Conservation (phyloP, 2,113 vertebrate genomes). For the Acrocephalus kingi region DNA sequence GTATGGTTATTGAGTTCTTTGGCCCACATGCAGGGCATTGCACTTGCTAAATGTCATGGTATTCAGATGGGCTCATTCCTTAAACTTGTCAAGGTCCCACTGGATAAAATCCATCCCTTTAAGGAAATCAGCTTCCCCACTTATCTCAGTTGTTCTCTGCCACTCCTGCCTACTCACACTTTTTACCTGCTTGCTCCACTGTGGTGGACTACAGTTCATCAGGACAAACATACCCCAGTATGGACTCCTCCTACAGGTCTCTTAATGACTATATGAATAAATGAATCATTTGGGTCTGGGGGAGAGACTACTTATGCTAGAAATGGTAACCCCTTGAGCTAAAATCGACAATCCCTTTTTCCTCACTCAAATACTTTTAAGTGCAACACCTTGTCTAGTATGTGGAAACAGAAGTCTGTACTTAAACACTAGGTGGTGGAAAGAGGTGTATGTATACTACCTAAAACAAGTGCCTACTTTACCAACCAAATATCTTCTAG, state of each 20-base stretch:
- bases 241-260: not conserved
- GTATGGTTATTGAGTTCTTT: not conserved
- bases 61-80: not conserved
- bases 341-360: not conserved
- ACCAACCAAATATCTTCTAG: not conserved
- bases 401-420: not conserved
- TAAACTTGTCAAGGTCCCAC: not conserved
- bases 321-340: not conserved
- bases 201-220: not conserved
- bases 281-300: not conserved
- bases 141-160: not conserved
- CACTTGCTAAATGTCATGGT: not conserved
- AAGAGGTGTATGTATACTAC: not conserved
- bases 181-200: not conserved
- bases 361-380: not conserved
- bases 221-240: not conserved
- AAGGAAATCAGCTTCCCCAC: not conserved
- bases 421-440: not conserved
- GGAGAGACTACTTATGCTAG: not conserved
- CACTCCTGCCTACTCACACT: not conserved
- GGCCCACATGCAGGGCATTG: not conserved
- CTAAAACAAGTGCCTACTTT: not conserved
- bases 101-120: not conserved
- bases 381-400: not conserved
- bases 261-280: not conserved